phyloP scores from a whole-genome alignment of 2,113 vertebrate genomes.

The Oncorhynchus keta region DNA sequence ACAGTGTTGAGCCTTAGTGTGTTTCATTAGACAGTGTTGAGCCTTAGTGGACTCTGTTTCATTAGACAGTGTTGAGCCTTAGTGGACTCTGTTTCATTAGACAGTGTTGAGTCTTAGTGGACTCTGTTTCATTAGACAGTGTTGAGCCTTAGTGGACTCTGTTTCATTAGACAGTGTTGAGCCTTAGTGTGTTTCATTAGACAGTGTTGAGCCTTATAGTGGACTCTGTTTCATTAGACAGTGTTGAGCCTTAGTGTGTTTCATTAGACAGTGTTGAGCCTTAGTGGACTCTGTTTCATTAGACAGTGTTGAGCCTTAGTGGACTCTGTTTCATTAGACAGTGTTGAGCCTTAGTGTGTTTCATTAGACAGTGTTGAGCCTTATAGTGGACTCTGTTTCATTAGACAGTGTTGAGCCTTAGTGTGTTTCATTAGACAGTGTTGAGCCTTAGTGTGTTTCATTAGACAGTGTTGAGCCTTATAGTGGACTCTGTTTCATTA shows the following conservation, averaged over 20 bases:
- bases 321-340: not conserved
- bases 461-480: not conserved
- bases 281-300: not conserved
- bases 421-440: not conserved
- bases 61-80: constrained; percentile 27
- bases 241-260: not conserved
- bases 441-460: not conserved
- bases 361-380: not conserved
- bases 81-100: not conserved
- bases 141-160: not conserved
- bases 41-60: not conserved
- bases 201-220: not conserved
- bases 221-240: not conserved
- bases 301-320: not conserved
- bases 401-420: not conserved
- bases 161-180: not conserved
- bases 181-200: not conserved
- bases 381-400: not conserved
- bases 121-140: not conserved
- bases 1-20: no score
- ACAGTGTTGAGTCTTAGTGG: not conserved
- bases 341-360: not conserved
- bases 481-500: no score
- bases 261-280: not conserved
- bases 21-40: no score